These are phyloP conservation scores for Macrotis lagotis DNA, from an alignment of 2,113 vertebrate genomes.

Conservation along the genomic window DNA sequence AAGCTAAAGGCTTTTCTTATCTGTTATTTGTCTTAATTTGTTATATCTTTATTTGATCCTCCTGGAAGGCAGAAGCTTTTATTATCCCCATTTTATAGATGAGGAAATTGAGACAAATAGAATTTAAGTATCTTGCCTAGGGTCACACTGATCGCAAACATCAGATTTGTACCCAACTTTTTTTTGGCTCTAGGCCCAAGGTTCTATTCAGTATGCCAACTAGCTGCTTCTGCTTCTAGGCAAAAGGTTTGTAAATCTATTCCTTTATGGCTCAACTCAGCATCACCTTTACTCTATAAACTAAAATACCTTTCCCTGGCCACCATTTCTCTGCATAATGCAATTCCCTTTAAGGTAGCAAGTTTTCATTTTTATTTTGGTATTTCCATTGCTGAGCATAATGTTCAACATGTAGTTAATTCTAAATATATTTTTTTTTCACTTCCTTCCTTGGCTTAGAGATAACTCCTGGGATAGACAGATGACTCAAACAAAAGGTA, in stretches of 20 bases:
- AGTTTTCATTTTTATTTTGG: not conserved
- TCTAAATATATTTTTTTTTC: not conserved
- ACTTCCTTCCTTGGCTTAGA: not conserved
- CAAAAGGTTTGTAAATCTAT: not conserved
- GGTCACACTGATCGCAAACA: not conserved
- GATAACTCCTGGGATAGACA: not conserved
- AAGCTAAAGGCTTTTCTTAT: not conserved
- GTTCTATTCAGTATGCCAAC: not conserved
- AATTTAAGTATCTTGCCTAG: not conserved
- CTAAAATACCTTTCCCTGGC: not conserved
- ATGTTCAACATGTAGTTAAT: not conserved
- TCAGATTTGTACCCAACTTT: not conserved
- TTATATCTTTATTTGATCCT: not conserved
- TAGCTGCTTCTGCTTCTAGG: not conserved
- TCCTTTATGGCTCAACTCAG: not conserved
- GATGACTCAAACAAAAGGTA: not conserved
- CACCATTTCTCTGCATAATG: not conserved
- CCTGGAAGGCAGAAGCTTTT: not conserved
- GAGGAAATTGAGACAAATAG: not conserved
- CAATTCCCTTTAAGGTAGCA: not conserved
- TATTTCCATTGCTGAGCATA: not conserved
- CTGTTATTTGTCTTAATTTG: no score
- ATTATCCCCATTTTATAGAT: not conserved
- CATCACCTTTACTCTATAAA: not conserved
- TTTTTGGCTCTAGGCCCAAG: not conserved